Conservation (phyloP, 2,113 vertebrate species). For the Pongo abelii region DNA sequence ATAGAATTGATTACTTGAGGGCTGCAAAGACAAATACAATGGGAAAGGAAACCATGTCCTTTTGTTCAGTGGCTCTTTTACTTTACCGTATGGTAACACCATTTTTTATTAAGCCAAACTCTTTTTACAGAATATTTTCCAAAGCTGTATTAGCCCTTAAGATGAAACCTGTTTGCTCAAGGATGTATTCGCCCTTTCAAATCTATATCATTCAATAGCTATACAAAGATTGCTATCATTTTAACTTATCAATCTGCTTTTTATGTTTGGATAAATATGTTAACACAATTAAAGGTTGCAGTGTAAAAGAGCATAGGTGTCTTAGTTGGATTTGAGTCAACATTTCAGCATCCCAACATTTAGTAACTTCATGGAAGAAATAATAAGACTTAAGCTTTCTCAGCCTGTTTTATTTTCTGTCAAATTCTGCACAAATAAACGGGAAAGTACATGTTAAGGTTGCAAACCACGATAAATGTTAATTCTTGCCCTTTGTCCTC, state of each 20-base stretch:
- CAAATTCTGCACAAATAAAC: neutral
- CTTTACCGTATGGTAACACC: neutral
- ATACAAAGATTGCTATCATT: neutral
- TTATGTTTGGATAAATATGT: neutral
- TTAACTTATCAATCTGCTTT: neutral
- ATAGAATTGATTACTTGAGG: too few species aligned
- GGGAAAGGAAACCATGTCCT: neutral
- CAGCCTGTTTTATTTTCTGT: neutral
- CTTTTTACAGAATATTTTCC: neutral
- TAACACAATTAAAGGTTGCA: neutral
- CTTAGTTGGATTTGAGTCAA: neutral
- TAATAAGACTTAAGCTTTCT: neutral
- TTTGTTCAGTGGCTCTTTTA: neutral
- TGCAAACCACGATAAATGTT: neutral
- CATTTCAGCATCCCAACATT: neutral
- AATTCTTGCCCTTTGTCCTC: neutral
- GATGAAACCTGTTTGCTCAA: neutral
- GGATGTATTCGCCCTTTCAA: neutral
- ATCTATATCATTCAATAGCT: neutral
- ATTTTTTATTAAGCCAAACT: neutral
- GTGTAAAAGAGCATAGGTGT: neutral
- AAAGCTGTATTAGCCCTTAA: neutral
- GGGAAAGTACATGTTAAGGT: neutral
- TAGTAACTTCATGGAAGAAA: neutral
- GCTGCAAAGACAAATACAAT: neutral